Evolutionary conservation across 2,888 invertebrate species (phyloP).

Genomic region (Crocallis elinguaria): DNA sequence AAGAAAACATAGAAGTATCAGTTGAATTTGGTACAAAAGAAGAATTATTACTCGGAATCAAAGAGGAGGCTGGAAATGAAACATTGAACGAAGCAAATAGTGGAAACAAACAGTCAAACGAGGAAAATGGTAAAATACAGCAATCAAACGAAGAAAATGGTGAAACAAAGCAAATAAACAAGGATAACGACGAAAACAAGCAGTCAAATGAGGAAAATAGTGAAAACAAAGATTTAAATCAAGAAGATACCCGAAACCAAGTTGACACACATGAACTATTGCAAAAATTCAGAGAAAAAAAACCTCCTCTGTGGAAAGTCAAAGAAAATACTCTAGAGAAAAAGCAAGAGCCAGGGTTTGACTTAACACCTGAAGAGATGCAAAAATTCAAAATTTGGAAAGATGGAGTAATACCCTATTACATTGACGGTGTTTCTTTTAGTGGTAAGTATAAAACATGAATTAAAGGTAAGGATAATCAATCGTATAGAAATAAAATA

Average conservation of each 20-base stretch:
- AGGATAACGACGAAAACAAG: neutral
- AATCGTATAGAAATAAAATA: too few species aligned
- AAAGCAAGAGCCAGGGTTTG: conserved; percentile 50
- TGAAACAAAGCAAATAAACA: neutral
- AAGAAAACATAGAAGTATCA: neutral
- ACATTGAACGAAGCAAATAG: neutral
- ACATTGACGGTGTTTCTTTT: conserved; percentile 66
- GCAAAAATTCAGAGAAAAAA: neutral
- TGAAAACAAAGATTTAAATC: neutral
- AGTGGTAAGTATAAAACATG: conserved; percentile 49
- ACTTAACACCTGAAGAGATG: conserved; percentile 39
- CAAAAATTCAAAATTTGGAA: conserved; percentile 67
- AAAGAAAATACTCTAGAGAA: conserved; percentile 1
- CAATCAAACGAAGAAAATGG: neutral
- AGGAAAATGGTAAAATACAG: neutral
- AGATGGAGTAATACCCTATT: conserved; percentile 63
- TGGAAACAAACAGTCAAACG: neutral
- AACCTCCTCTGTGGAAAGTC: conserved; percentile 1
- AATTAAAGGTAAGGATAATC: too few species aligned
- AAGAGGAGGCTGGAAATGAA: neutral
- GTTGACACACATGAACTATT: neutral
- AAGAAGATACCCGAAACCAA: neutral
- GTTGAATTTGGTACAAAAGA: neutral
- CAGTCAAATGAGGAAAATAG: conserved; percentile 2
- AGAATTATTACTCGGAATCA: neutral